phyloP scores from a whole-genome alignment of 2,888 invertebrate species.

The Nemoura dubitans region DNA sequence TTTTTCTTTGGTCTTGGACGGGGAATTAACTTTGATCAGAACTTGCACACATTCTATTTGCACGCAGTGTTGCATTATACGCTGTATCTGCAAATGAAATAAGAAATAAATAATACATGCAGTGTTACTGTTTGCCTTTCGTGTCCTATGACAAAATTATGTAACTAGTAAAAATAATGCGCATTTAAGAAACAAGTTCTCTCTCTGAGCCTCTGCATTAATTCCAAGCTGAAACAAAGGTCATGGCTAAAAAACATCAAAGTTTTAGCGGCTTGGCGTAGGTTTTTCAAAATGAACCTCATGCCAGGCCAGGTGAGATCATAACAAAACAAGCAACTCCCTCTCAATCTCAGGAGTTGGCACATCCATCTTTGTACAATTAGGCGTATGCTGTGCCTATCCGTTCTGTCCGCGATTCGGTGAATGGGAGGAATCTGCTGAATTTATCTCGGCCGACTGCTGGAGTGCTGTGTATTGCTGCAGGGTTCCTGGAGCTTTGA shows the following conservation, averaged over 20 bases:
- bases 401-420: not conserved
- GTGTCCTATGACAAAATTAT: not conserved
- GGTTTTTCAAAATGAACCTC: not conserved
- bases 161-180: not conserved
- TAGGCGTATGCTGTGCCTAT: not conserved
- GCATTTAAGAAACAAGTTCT: not conserved
- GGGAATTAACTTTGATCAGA: too few species aligned
- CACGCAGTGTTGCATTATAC: too few species aligned
- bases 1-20: too few species aligned
- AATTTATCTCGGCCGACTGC: not conserved
- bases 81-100: too few species aligned
- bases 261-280: not conserved
- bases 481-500: too few species aligned
- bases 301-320: not conserved
- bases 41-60: too few species aligned
- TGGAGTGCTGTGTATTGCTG: not conserved
- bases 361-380: not conserved
- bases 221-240: not conserved
- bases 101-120: not conserved
- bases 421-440: not conserved
- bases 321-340: not conserved
- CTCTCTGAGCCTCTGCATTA: not conserved
- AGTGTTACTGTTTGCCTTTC: not conserved
- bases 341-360: not conserved
- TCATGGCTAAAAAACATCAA: not conserved